Evolutionary conservation across 2,888 invertebrate species (phyloP), one percentile per base, ranked within the genome.

Genomic region (Halictus quadricinctus): DNA sequence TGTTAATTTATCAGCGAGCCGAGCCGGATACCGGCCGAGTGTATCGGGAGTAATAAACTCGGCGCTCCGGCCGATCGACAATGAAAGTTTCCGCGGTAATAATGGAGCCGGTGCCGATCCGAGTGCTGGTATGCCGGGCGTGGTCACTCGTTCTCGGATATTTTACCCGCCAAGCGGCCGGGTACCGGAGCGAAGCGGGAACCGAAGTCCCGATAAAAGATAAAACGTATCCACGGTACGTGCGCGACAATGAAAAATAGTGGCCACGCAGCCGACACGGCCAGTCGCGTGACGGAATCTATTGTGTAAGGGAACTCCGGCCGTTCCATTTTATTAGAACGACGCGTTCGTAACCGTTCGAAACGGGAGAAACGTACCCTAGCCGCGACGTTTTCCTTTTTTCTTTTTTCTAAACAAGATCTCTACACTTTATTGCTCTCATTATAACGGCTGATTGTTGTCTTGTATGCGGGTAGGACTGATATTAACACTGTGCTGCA

Each of bases 81-180:
- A 91, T 90, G 85, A 89, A 87, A 88, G 81, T 87, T 87, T 86
- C 87, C 85, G 80, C 84, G 85, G 91, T 87, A 88, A 90, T 91
- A 88, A 90, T 88, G 83, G 85, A 80, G 83, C 81, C 76, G 72
- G 54, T 25, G 81, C 73, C 66, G 83, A 76, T 80, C 81, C 66
- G 54, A 54, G 81, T 76, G 88, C 87, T 81, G 92, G 93, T 91
- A 93, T 93, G 90, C 87, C 92, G 93, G 93, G 93, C 81, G 93
- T 93, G 93, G 93, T 93, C 92, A 90, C 87, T 89, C 80, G 85
- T 21, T 54, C 79, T 85, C 73, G 79, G 76, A 74, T 90, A 88
- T 90, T 89, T 87, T 79, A 84, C 86, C 80, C 77, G 74, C 66
- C 36, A 6, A 6, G 64, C 36, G 15, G 64, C 18, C 64, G 29